Conservation (phyloP, 2,113 vertebrate species). For the Cheilinus undulatus region DNA sequence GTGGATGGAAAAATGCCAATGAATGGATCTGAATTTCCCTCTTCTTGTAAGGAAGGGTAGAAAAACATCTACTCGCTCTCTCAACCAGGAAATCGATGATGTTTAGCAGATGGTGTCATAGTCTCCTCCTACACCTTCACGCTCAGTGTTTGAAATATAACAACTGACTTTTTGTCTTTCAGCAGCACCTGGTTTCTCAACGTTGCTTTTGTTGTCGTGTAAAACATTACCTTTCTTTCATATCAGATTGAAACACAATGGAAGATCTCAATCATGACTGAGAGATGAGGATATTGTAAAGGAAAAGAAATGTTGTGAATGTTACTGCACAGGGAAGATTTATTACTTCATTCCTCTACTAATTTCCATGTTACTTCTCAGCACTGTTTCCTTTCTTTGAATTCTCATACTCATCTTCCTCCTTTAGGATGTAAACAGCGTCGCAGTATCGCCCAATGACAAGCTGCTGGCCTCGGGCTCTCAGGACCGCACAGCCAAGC, state of each 20-base stretch:
- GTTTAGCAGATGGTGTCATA: accelerated
- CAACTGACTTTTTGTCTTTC: not conserved
- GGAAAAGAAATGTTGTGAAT: not conserved
- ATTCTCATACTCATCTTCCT: not conserved
- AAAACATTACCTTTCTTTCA: not conserved
- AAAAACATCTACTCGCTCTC: not conserved
- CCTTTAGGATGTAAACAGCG: constrained; percentile 92
- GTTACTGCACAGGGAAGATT: not conserved
- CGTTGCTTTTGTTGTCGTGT: not conserved
- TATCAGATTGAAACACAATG: not conserved
- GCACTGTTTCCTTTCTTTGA: not conserved
- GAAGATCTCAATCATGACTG: not conserved
- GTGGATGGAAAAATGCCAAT: too few relatives aligned
- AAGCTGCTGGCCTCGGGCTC: constrained; percentile 94
- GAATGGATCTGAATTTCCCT: too few relatives aligned
- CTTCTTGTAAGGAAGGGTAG: constrained; percentile 25
- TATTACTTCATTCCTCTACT: too few relatives aligned
- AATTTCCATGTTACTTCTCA: not conserved
- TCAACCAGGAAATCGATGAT: not conserved
- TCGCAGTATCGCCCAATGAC: constrained; percentile 93
- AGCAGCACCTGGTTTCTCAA: not conserved
- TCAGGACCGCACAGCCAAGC: constrained; percentile 93
- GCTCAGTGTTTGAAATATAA: not conserved
- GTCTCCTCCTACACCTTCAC: not conserved
- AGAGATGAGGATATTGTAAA: not conserved